These are phyloP conservation scores for Asteroscopus sphinx DNA, from an alignment of 2,888 invertebrate genomes.

Conservation along the genomic window DNA sequence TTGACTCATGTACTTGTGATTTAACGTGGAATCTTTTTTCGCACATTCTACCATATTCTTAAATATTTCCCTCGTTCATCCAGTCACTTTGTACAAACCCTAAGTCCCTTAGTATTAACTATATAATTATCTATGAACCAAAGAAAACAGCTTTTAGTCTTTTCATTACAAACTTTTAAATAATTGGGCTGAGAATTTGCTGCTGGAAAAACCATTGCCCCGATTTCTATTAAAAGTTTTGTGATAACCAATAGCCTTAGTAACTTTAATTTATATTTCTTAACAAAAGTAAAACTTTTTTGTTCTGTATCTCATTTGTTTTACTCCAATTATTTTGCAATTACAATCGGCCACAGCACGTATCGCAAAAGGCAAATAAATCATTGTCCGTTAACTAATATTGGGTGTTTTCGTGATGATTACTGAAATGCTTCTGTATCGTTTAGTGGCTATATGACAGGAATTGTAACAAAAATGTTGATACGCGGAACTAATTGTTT, in stretches of 20 bases:
- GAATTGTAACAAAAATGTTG: slow-evolving; percentile 24
- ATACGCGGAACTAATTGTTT: slow-evolving; percentile 17
- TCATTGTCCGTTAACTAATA: slow-evolving; percentile 22
- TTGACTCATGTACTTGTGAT: too few relatives aligned
- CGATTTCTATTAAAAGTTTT: neutral
- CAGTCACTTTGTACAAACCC: too few relatives aligned
- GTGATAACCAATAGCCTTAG: neutral
- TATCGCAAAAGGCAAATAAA: slow-evolving; percentile 40
- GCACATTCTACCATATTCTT: too few relatives aligned
- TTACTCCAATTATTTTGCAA: slow-evolving; percentile 46
- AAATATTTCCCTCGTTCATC: too few relatives aligned
- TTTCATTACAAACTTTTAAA: too few relatives aligned
- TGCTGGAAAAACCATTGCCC: slow-evolving; percentile 10
- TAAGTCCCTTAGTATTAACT: too few relatives aligned
- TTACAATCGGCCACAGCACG: slow-evolving; percentile 20
- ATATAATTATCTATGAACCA: too few relatives aligned
- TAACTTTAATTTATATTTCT: slow-evolving; percentile 15
- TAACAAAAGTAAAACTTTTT: slow-evolving; percentile 43
- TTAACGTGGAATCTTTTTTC: too few relatives aligned
- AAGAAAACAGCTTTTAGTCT: too few relatives aligned
- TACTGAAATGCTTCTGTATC: slow-evolving; percentile 9
- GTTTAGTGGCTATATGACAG: slow-evolving; percentile 33
- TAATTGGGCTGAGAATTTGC: slow-evolving; percentile 1
- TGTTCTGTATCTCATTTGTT: slow-evolving; percentile 35
- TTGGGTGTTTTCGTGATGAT: slow-evolving; percentile 26